Evolutionary conservation across 2,888 invertebrate species (phyloP).

Genomic region (Poecilobothrus nobilitatus): DNA sequence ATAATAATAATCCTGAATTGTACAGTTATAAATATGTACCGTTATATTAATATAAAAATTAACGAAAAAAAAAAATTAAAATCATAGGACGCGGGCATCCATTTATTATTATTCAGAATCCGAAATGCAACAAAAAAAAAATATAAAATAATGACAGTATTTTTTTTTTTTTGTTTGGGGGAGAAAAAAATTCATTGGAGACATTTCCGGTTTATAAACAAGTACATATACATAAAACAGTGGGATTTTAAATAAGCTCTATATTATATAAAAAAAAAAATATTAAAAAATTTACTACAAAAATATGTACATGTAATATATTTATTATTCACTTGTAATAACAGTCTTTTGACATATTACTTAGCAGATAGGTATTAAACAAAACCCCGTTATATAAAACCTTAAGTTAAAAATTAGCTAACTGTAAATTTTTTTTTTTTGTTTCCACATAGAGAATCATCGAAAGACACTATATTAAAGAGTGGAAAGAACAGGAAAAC

Average conservation of each 20-base stretch:
- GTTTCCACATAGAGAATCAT: no score
- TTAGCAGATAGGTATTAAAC: no score
- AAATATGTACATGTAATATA: no score
- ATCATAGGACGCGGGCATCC: slow-evolving; percentile 2
- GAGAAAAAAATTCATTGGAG: background rate
- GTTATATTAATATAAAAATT: background rate
- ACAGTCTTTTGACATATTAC: no score
- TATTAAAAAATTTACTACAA: no score
- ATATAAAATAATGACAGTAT: background rate
- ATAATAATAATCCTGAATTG: background rate
- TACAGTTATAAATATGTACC: background rate
- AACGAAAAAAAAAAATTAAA: background rate
- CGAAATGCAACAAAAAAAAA: background rate
- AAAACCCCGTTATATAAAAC: no score
- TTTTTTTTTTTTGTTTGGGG: background rate
- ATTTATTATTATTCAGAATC: background rate
- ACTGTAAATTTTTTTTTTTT: no score
- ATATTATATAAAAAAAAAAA: background rate
- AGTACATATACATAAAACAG: background rate
- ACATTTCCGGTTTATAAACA: background rate
- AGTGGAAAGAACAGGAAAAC: no score
- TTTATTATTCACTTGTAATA: no score
- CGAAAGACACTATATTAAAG: no score
- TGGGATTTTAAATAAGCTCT: background rate
- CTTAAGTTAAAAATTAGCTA: no score